Conservation (phyloP, 2,113 vertebrate genomes). For the Nycticryphes semicollaris region DNA sequence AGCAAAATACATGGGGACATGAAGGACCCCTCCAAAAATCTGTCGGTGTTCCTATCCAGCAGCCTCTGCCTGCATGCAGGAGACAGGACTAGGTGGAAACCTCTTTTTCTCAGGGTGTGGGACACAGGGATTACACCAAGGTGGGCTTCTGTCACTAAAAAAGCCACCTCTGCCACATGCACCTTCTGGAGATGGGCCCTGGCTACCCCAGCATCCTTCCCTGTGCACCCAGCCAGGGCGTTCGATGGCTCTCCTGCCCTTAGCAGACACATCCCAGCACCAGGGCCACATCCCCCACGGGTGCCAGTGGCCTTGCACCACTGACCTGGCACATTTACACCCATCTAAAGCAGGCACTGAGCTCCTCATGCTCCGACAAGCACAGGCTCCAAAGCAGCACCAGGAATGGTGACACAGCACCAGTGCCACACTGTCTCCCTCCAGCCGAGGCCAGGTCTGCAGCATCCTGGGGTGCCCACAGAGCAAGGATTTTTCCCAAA, state of each 20-base stretch:
- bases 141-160: background rate
- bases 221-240: background rate
- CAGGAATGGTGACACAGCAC: accelerated
- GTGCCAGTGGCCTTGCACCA: background rate
- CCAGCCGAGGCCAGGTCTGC: accelerated
- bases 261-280: background rate
- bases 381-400: background rate
- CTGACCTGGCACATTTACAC: background rate
- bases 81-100: background rate
- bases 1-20: background rate
- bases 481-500: background rate
- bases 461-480: background rate
- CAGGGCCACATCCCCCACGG: accelerated
- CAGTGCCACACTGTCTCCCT: accelerated
- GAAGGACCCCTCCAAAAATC: background rate
- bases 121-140: too few species aligned
- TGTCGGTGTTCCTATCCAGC: background rate
- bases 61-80: background rate
- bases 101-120: background rate
- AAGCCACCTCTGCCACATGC: background rate
- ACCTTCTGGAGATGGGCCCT: accelerated
- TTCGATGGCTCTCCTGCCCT: background rate
- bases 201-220: background rate
- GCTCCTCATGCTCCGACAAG: background rate
- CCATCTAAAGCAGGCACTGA: background rate